Base-by-base conservation (phyloP, 2,888 invertebrate genomes). In the Chymomyza fuscimana region DNA sequence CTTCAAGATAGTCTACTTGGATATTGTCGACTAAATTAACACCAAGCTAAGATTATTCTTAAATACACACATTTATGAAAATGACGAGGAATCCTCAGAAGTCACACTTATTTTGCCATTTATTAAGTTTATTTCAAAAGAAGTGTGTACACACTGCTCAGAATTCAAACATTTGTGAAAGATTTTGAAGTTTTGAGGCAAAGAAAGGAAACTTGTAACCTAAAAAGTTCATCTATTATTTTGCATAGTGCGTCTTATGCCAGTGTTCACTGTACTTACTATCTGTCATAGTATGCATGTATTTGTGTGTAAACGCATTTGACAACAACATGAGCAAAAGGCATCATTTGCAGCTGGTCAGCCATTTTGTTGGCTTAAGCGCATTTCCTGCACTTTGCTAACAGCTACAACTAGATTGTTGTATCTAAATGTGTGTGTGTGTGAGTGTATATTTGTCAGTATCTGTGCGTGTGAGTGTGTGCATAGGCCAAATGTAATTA, bases 401-500 rank as follows among this genome's bases (percentile, higher is more conserved):
- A 61, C 59, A 50, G 32, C n/a, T 32, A 19, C 63, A 52, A 63
- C 63, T 46, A 63, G 40, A 46, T 46, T 46, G 40, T 40, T 40
- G 40, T 40, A 40, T 40, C 40, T 40, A 32, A 32, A 51, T 50
- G 36, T 25, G 64, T 32, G 9, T 50, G 12, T 64, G 29, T 64
- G 52, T 51, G 52, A n/a, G 7, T 73, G 68, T 62, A 5, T 32
- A 36, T 62, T 6, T 62, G 62, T 62, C 5, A 15, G 12, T 46
- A 15, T 62, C 0, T 12, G 46, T 62, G n/a, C 12, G n/a, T 62
- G 46, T 62, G 40, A 40, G 7, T 40, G 29, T 46, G 40, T 29
- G 36, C 40, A 62, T 25, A n/a, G 29, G 61, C 72, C 76, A 83
- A 87, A 85, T 79, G 81, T 86, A 86, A 86, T 86, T 86, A 86